These are phyloP conservation scores for Ophonus ardosiacus DNA, from an alignment of 2,888 invertebrate species.

Conservation along the genomic window DNA sequence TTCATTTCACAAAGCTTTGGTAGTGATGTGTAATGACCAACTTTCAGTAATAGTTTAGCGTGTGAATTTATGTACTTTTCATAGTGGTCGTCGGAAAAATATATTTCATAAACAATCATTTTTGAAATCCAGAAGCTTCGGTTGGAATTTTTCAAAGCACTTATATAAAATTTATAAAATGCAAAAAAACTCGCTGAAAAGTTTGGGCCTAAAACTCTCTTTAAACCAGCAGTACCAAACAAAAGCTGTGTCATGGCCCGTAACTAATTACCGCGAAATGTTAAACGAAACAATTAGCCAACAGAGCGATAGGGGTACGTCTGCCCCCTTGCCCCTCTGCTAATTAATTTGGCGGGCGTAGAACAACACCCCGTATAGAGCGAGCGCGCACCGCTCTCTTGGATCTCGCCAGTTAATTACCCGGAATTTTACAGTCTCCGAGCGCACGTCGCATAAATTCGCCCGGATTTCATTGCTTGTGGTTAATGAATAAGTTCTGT, in stretches of 20 bases:
- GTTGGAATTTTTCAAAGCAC: background rate
- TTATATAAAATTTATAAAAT: background rate
- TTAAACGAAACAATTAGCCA: constrained; percentile 59
- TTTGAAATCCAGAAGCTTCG: too few species aligned
- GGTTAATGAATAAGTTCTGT: constrained; percentile 58
- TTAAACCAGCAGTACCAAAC: constrained; percentile 48
- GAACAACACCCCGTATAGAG: constrained; percentile 38
- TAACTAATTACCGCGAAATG: constrained; percentile 58
- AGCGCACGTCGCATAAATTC: constrained; percentile 59
- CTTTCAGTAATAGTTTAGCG: too few species aligned
- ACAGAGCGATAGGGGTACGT: constrained; percentile 30
- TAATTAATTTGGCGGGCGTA: constrained; percentile 54
- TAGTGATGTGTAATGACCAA: too few species aligned
- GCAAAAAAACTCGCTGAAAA: constrained; percentile 22
- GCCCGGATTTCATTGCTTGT: constrained; percentile 57
- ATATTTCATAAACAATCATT: too few species aligned
- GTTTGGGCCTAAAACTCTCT: background rate
- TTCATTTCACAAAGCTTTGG: too few species aligned
- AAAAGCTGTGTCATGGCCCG: constrained; percentile 34
- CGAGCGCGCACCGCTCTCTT: constrained; percentile 34
- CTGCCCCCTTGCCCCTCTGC: background rate
- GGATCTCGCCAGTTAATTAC: constrained; percentile 57
- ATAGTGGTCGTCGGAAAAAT: too few species aligned
- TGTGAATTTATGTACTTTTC: too few species aligned
- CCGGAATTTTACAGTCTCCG: constrained; percentile 62